phyloP scores from a whole-genome alignment of 2,113 vertebrate genomes.

The Stegostoma tigrinum region DNA sequence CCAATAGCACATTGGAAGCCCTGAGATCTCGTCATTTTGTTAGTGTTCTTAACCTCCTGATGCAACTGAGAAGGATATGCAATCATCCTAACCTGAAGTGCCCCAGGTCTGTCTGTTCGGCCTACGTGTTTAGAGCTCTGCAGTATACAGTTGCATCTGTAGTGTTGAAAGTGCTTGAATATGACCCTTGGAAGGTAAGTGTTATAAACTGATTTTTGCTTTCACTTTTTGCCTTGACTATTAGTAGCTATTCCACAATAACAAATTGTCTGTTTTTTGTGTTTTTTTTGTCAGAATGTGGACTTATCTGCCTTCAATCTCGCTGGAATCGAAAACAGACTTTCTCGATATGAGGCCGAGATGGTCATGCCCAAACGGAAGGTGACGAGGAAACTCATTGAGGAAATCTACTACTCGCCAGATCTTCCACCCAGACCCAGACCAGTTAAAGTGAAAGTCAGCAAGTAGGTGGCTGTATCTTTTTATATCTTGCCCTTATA shows the following conservation, averaged over 20 bases:
- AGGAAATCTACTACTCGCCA: constrained; percentile 75
- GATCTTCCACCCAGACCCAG: constrained; percentile 62
- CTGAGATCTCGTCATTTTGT: constrained; percentile 86
- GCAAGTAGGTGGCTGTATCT: constrained; percentile 59
- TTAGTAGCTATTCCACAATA: background rate
- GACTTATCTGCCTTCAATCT: constrained; percentile 76
- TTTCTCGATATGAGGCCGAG: constrained; percentile 74
- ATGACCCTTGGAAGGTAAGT: constrained; percentile 66
- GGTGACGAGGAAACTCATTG: constrained; percentile 73
- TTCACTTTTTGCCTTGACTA: background rate
- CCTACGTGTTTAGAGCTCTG: constrained; percentile 64
- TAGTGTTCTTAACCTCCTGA: constrained; percentile 81
- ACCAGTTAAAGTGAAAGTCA: constrained; percentile 77
- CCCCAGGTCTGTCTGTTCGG: constrained; percentile 61
- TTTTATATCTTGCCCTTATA: background rate
- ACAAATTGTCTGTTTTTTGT: background rate
- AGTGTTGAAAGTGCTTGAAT: constrained; percentile 64
- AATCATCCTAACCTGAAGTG: constrained; percentile 84
- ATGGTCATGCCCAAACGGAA: constrained; percentile 76
- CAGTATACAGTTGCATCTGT: constrained; percentile 69
- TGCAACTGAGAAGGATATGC: constrained; percentile 82
- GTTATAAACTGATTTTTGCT: background rate
- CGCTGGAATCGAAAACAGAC: constrained; percentile 71
- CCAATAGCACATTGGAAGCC: constrained; percentile 73
- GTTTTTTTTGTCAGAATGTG: constrained; percentile 52